Evolutionary conservation across 2,888 invertebrate genomes (phyloP).

Genomic region (Synergus gifuensis): DNA sequence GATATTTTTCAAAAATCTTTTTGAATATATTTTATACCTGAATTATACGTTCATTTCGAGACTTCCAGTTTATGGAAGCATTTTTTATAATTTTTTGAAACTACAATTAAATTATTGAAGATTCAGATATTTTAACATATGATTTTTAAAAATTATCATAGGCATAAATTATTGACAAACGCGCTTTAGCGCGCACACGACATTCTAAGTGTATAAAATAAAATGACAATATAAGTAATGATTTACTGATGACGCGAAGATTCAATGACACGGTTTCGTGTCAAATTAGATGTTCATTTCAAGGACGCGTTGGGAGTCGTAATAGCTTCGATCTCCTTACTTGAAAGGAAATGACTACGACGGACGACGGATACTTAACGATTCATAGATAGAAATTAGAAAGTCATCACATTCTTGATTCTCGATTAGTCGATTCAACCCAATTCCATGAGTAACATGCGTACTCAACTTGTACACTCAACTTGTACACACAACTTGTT

Average conservation of each 20-base stretch:
- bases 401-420: constrained; percentile 20
- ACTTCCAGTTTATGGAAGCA: too few species aligned
- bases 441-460: not conserved
- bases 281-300: not conserved
- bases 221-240: not conserved
- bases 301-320: constrained; percentile 13
- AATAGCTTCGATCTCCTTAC: constrained; percentile 3
- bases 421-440: constrained; percentile 9
- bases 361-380: constrained; percentile 11
- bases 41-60: too few species aligned
- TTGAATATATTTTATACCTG: too few species aligned
- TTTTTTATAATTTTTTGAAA: too few species aligned
- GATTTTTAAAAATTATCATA: too few species aligned
- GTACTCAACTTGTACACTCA: too few species aligned
- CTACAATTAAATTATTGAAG: too few species aligned
- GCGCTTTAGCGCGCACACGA: too few species aligned
- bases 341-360: constrained; percentile 6
- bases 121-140: too few species aligned
- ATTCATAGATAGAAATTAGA: constrained; percentile 31
- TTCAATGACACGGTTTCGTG: not conserved
- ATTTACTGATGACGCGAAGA: not conserved
- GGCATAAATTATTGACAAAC: not conserved
- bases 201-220: not conserved
- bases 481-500: not conserved
- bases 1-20: too few species aligned